Evolutionary conservation across 2,113 vertebrate species (phyloP).

Genomic region (Acrocephalus arundinaceus): DNA sequence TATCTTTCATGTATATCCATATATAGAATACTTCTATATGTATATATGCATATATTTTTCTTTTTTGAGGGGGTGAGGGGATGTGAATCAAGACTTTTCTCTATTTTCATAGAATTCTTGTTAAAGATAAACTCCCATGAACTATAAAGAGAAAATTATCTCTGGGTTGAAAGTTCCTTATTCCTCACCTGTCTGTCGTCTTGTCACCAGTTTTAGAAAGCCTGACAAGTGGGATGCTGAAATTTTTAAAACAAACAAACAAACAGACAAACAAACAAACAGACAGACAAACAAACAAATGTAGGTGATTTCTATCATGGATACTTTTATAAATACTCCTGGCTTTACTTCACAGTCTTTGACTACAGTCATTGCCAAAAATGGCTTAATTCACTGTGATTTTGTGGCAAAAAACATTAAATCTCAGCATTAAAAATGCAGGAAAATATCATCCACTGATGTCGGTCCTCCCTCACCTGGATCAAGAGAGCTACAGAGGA

Average conservation of each 20-base stretch:
- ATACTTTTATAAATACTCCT: not conserved
- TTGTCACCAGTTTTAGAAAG: not conserved
- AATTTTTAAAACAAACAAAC: not conserved
- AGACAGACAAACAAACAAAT: too few relatives aligned
- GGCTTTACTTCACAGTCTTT: not conserved
- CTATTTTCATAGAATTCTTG: not conserved
- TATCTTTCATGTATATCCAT: not conserved
- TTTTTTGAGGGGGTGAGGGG: accelerated
- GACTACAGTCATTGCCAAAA: not conserved
- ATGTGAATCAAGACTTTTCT: not conserved
- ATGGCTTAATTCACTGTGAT: not conserved
- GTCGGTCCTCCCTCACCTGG: not conserved
- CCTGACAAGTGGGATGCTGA: not conserved
- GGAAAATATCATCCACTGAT: not conserved
- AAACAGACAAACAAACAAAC: too few relatives aligned
- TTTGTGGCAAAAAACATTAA: not conserved
- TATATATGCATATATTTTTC: not conserved
- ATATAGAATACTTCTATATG: not conserved
- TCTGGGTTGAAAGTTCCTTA: not conserved
- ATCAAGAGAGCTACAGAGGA: not conserved
- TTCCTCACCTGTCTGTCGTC: not conserved
- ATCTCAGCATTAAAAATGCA: not conserved
- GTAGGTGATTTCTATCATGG: not conserved
- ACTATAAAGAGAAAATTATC: not conserved
- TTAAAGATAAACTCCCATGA: not conserved